Percentiles rank a stretch among this genome's conserved stretches.
These are phyloP conservation scores for Drosophila meridiana DNA, from an alignment of 2,888 invertebrate species.

Conservation along the genomic window DNA sequence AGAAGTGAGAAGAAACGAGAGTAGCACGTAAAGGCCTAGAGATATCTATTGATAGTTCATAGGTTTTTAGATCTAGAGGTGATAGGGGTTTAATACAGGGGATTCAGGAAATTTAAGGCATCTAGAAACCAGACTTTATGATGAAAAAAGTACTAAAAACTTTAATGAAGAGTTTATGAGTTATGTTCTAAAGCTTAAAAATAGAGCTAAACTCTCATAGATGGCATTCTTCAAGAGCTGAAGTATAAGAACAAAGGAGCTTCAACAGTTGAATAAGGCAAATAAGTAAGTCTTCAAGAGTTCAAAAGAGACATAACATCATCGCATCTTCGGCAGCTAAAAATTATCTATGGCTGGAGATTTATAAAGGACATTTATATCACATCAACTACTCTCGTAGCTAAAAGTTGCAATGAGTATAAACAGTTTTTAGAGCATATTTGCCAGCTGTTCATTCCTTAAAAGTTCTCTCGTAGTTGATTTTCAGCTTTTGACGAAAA, in stretches of 20 bases:
- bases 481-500: constrained; percentile 45
- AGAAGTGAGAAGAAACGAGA: background rate
- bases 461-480: background rate
- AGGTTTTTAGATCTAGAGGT: too few species aligned
- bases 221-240: background rate
- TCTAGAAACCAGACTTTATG: too few species aligned
- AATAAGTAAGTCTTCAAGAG: background rate
- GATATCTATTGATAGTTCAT: too few species aligned
- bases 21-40: background rate
- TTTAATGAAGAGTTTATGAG: too few species aligned
- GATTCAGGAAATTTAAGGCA: too few species aligned
- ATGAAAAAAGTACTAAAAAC: too few species aligned
- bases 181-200: too few species aligned
- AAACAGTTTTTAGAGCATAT: background rate
- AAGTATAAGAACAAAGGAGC: background rate
- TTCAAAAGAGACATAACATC: background rate
- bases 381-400: background rate
- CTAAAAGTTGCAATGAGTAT: background rate
- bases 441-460: background rate
- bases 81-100: too few species aligned
- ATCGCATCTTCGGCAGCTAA: too few species aligned
- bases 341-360: too few species aligned
- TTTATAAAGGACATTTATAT: background rate
- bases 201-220: too few species aligned
- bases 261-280: too few species aligned